Percentiles rank a stretch among this genome's conserved stretches.
These are phyloP conservation scores for Magallana gigas DNA, from an alignment of 1,140 invertebrate species.

Conservation along the genomic window DNA sequence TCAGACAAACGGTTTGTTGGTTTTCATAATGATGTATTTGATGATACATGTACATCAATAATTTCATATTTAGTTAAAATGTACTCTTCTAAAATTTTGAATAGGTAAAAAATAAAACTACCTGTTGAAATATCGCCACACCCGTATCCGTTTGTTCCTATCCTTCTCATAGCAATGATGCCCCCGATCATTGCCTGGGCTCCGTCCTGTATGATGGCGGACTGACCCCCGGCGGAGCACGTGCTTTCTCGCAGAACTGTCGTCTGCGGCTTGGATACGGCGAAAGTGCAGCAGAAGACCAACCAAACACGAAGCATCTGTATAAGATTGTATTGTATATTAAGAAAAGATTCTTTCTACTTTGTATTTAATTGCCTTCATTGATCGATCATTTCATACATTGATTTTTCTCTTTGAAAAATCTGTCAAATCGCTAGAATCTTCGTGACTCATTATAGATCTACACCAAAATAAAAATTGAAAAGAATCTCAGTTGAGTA, in stretches of 20 bases:
- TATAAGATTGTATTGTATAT: not conserved
- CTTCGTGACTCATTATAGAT: too few relatives aligned
- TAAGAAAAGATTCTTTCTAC: too few relatives aligned
- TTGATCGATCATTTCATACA: too few relatives aligned
- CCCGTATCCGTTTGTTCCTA: conserved; percentile 63
- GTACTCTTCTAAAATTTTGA: not conserved
- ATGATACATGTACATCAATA: not conserved
- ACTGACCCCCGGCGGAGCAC: conserved; percentile 55
- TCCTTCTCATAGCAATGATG: conserved; percentile 63
- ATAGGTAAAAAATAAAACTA: not conserved
- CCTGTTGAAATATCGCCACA: conserved; percentile 63
- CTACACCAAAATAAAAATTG: too few relatives aligned
- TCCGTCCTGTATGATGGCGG: conserved; percentile 64
- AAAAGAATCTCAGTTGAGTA: too few relatives aligned
- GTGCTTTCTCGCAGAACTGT: conserved; percentile 56
- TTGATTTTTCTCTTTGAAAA: too few relatives aligned
- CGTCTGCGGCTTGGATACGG: not conserved
- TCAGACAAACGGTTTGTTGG: too few relatives aligned
- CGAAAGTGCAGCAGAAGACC: not conserved
- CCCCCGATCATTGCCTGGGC: conserved; percentile 70
- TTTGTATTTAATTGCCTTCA: too few relatives aligned
- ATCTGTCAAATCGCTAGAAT: too few relatives aligned
- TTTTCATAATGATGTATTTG: not conserved
- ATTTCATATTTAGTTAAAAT: not conserved
- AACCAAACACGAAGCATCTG: not conserved